A percentile compares a stretch with the other conserved stretches of the same genome.
Conservation (phyloP, 2,113 vertebrate species). For the Tylochromis polylepis region DNA sequence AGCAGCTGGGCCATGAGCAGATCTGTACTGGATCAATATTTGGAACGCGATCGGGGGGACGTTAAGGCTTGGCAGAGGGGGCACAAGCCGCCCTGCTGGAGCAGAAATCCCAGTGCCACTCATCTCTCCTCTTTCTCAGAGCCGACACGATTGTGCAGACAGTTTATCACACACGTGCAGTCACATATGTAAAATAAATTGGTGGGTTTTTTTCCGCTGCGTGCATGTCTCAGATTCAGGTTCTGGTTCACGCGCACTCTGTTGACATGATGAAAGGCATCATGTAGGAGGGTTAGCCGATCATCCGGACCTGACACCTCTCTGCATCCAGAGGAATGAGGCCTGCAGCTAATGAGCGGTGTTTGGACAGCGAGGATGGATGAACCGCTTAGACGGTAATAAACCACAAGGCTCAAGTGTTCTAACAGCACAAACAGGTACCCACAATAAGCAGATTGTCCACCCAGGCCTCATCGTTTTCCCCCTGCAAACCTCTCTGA, state of each 20-base stretch:
- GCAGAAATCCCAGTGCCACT: background rate
- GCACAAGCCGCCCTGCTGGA: slow-evolving; percentile 4
- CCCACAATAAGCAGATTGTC: slow-evolving; percentile 35
- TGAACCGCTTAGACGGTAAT: slow-evolving; percentile 23
- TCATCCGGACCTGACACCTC: slow-evolving; percentile 31
- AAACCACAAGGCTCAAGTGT: slow-evolving; percentile 35
- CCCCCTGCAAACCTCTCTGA: background rate
- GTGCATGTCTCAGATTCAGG: background rate
- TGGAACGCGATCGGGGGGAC: background rate
- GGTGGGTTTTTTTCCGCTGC: background rate
- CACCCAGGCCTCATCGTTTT: slow-evolving; percentile 23
- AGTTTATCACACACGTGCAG: background rate
- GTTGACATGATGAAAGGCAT: background rate
- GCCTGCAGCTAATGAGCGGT: slow-evolving; percentile 48
- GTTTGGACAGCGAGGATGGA: slow-evolving; percentile 35
- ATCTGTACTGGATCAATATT: slow-evolving; percentile 44
- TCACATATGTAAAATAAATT: background rate
- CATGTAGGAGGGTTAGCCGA: background rate
- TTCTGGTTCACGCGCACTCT: background rate
- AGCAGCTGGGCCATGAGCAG: slow-evolving; percentile 6
- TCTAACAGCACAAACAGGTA: slow-evolving; percentile 34
- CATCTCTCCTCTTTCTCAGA: slow-evolving; percentile 26
- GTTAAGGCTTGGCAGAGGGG: background rate
- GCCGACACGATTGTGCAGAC: background rate
- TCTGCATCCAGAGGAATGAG: slow-evolving; percentile 43